These are phyloP conservation scores for Myodes glareolus DNA, from an alignment of 2,113 vertebrate species.

Conservation along the genomic window DNA sequence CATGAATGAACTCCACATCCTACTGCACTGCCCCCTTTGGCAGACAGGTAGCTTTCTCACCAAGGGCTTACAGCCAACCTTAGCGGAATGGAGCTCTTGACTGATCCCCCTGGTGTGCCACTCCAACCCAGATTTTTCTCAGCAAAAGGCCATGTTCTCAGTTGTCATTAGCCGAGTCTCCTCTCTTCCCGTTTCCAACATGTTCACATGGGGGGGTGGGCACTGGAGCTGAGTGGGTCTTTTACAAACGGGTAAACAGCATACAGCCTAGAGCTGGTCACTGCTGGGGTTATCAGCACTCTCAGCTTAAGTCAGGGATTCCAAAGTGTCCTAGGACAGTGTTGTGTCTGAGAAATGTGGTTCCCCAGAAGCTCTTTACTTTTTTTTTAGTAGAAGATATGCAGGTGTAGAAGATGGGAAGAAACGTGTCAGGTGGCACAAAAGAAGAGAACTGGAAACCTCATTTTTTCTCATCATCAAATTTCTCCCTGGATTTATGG, in stretches of 20 bases:
- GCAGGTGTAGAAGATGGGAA: background rate
- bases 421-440: background rate
- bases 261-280: background rate
- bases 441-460: conserved; percentile 17
- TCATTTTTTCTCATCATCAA: conserved; percentile 45
- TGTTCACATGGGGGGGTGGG: background rate
- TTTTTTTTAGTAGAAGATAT: background rate
- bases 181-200: background rate
- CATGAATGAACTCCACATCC: conserved; percentile 31
- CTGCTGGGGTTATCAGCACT: background rate
- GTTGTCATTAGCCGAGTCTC: background rate
- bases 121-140: conserved; percentile 5
- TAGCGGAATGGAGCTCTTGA: background rate
- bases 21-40: background rate
- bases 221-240: background rate
- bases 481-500: conserved; percentile 47
- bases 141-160: conserved; percentile 13
- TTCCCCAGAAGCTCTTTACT: background rate
- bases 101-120: background rate
- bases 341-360: conserved; percentile 18
- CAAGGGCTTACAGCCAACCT: conserved; percentile 1
- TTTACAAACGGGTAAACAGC: conserved; percentile 28
- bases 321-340: conserved; percentile 35
- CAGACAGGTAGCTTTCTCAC: background rate
- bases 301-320: conserved; percentile 14